These are phyloP conservation scores for Cydia splendana DNA, from an alignment of 1,140 invertebrate genomes.

Conservation along the genomic window DNA sequence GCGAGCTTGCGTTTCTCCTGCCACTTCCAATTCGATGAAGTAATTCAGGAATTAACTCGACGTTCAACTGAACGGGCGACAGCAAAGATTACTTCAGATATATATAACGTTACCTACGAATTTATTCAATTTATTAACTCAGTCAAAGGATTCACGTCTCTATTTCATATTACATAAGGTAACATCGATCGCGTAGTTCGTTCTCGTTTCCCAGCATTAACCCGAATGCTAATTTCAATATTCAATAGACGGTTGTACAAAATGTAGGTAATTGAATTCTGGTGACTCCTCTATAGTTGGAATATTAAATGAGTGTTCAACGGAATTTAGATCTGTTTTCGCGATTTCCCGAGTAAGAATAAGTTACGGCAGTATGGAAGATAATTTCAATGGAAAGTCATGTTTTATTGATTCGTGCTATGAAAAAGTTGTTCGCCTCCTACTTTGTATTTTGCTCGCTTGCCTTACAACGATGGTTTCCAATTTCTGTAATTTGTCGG, in stretches of 20 bases:
- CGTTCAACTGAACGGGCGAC: constrained; percentile 26
- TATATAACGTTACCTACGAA: not conserved
- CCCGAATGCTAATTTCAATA: constrained; percentile 28
- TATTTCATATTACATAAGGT: not conserved
- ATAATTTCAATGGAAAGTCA: constrained; percentile 3
- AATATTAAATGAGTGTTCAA: constrained; percentile 24
- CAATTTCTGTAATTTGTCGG: not conserved
- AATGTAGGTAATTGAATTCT: constrained; percentile 32
- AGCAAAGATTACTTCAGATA: constrained; percentile 9
- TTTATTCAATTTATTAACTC: not conserved
- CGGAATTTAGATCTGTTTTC: constrained; percentile 25
- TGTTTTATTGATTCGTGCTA: constrained; percentile 17
- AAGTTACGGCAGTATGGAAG: not conserved
- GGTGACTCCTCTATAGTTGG: constrained; percentile 13
- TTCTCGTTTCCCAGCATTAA: constrained; percentile 10
- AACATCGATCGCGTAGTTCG: too few relatives aligned
- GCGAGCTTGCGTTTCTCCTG: not conserved
- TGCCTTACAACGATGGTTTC: not conserved
- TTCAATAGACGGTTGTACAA: constrained; percentile 29
- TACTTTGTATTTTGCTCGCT: constrained; percentile 2
- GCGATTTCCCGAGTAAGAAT: not conserved
- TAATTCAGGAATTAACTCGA: constrained; percentile 13
- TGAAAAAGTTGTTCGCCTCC: not conserved
- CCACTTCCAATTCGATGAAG: not conserved
- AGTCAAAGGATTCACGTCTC: not conserved